Base-by-base conservation (phyloP, 2,888 invertebrate species). In the Catocala fraxini region DNA sequence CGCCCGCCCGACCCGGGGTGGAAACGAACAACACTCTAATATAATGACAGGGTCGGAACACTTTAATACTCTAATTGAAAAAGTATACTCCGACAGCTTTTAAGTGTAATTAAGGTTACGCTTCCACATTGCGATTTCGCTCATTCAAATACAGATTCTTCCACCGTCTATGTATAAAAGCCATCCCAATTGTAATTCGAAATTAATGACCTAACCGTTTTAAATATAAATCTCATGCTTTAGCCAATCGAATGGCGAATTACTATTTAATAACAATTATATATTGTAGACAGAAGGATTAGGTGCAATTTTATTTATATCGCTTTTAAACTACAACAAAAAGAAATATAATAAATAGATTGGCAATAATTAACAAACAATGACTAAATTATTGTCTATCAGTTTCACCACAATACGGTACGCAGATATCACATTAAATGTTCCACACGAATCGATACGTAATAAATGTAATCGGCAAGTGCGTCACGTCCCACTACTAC, bases 61-160 rank as follows among this genome's bases (percentile, higher is more conserved):
- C 93, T 93, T 92, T 92, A 94, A 93, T 92, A 90, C 92, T 91
- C 92, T 93, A 92, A 94, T 93, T 94, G 92, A 91, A 92, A 93
- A 93, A 92, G 92, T 92, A 92, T 89, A 91, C 92, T 89, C 89
- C 84, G 87, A 88, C 89, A 88, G 89, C 90, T 90, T 90, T 89
- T 89, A 88, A 90, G 87, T 88, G 88, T 88, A 89, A 89, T 89
- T 88, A 88, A 87, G 86, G 87, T 84, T 86, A 83, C 83, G 84
- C 85, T 85, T 85, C 84, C 78, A 80, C 80, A 82, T 80, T 80
- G 81, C 78, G 80, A 79, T 77, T 81, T 78, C 73, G 73, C 77
- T 72, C 63, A 63, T 67, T 68, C 61, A 65, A 70, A 68, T 71
- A 67, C 57, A 61, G 67, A 73, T 25, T 25, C 65, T 61, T 52